phyloP scores from a whole-genome alignment of 2,113 vertebrate genomes.

The Hemiprocne comata region DNA sequence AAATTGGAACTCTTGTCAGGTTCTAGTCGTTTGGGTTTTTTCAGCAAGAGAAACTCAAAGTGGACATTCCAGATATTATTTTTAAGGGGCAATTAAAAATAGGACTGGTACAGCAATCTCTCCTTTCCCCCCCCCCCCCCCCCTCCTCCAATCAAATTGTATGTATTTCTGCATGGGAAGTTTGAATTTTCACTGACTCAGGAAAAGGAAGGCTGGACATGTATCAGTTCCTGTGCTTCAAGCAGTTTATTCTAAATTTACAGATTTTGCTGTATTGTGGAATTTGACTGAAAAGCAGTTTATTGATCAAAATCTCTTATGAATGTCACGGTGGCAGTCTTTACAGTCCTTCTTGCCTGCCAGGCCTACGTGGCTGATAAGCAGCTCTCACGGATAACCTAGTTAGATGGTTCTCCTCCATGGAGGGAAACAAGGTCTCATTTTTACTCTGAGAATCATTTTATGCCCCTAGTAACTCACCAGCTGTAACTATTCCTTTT shows the following conservation, averaged over 20 bases:
- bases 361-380: not conserved
- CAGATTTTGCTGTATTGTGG: not conserved
- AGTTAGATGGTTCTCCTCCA: not conserved
- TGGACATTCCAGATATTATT: not conserved
- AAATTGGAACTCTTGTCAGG: not conserved
- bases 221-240: not conserved
- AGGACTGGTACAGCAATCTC: not conserved
- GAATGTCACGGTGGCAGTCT: not conserved
- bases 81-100: not conserved
- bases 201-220: not conserved
- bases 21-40: not conserved
- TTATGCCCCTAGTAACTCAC: not conserved
- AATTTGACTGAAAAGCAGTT: not conserved
- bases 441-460: not conserved
- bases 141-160: not conserved
- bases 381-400: not conserved
- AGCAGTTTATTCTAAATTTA: not conserved
- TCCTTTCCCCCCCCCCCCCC: not conserved
- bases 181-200: not conserved
- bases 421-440: not conserved
- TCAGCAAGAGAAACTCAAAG: not conserved
- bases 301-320: not conserved
- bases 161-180: not conserved
- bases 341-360: not conserved
- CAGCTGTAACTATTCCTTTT: slow-evolving; percentile 35